Percentiles rank a stretch among this genome's conserved stretches.
Conservation (phyloP, 1,140 invertebrate genomes). For the Rhopalosiphum padi region DNA sequence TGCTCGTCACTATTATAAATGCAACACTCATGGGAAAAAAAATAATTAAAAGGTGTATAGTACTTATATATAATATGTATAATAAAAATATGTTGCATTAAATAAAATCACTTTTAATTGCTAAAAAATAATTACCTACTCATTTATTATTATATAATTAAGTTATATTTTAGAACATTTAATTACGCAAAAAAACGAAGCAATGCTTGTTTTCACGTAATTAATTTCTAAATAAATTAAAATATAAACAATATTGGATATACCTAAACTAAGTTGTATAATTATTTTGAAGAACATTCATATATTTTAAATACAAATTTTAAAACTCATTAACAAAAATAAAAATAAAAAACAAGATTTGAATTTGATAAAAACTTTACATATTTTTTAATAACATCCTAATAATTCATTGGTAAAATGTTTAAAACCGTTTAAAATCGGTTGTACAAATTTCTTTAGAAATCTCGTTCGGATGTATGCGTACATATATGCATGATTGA, state of each 20-base stretch:
- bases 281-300: neutral
- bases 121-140: neutral
- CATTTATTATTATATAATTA: neutral
- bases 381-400: neutral
- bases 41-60: neutral
- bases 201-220: neutral
- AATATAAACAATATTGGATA: neutral
- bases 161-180: neutral
- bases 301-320: neutral
- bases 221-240: conserved; percentile 27
- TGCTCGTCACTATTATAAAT: neutral
- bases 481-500: neutral
- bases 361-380: neutral
- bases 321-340: neutral
- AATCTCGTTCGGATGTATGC: neutral
- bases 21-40: neutral
- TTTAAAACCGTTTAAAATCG: neutral
- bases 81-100: neutral
- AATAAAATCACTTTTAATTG: conserved; percentile 4
- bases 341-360: neutral
- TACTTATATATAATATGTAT: neutral
- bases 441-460: neutral
- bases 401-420: neutral
- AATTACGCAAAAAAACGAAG: neutral
- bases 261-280: neutral